These are phyloP conservation scores for Microvelia longipes DNA, from an alignment of 1,140 invertebrate species.

Conservation along the genomic window DNA sequence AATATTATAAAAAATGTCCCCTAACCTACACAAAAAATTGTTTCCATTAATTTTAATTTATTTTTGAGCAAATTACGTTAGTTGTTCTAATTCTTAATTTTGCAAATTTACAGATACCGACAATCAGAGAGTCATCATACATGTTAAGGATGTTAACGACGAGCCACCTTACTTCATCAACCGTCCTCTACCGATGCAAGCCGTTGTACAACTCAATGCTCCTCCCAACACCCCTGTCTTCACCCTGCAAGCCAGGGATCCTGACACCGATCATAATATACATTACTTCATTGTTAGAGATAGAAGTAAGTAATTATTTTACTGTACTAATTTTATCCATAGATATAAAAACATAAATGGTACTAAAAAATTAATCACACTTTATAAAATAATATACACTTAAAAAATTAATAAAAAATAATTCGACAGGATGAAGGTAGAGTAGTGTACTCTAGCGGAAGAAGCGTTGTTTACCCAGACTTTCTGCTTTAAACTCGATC, in stretches of 20 bases:
- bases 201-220: slow-evolving; percentile 85
- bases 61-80: slow-evolving; percentile 1
- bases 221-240: slow-evolving; percentile 90
- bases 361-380: background rate
- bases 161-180: slow-evolving; percentile 93
- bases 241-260: slow-evolving; percentile 84
- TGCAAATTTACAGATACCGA: slow-evolving; percentile 76
- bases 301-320: slow-evolving; percentile 39
- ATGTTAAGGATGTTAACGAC: slow-evolving; percentile 90
- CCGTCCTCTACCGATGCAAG: slow-evolving; percentile 85
- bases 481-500: too few species aligned
- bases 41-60: too few species aligned
- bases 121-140: slow-evolving; percentile 86
- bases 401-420: too few species aligned
- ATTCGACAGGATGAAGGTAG: too few species aligned
- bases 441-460: too few species aligned
- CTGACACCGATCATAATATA: slow-evolving; percentile 86
- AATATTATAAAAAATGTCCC: too few species aligned
- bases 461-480: too few species aligned
- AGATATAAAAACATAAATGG: background rate
- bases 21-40: too few species aligned
- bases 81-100: slow-evolving; percentile 7
- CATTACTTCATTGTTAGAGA: slow-evolving; percentile 89
- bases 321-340: too few species aligned
- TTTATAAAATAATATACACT: too few species aligned